Evolutionary conservation across 2,888 invertebrate species (phyloP), one percentile per base, ranked within the genome.

Genomic region (Ceriagrion tenellum): DNA sequence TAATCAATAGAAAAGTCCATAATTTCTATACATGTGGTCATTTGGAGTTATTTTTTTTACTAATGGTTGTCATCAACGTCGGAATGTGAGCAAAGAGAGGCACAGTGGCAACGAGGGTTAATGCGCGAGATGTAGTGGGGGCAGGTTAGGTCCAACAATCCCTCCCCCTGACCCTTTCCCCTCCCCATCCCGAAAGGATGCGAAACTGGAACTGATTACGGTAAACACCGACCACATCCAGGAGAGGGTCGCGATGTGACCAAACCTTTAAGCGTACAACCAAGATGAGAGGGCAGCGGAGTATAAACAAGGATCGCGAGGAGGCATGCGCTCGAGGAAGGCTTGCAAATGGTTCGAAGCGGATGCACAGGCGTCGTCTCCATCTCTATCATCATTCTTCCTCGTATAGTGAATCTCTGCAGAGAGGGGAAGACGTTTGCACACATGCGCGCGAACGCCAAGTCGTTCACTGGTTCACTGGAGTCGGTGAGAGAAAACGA

Each of bases 161-260:
- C 59, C 16, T 20, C 59, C 59, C 59, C 16, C 59, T 59, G 18
- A 13, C 59, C 16, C 20, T 59, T 12, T n/a, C 69, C 0, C 26
- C 69, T 26, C 10, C 69, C 69, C 69, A 26, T 8, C 1, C 69
- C 26, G n/a, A n/a, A 26, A n/a, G 69, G 69, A 69, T 69, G n/a
- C 26, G 69, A 69, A 69, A 69, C 69, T 69, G 69, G 69, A 69
- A 69, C 23, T 69, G 69, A 69, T 69, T 69, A 69, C 69, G 69
- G 69, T 69, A 69, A 69, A 69, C 69, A 69, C 69, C 10, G 47
- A 47, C 47, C 8, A 47, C n/a, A n/a, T n/a, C 47, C 47, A 69
- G 69, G 23, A n/a, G 69, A 69, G 69, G 69, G 69, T n/a, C 26
- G 69, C 69, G 69, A 69, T 69, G 69, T n/a, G 69, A 69, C 26